phyloP scores from a whole-genome alignment of 1,140 invertebrate genomes.

The Hyposmocoma kahamanoa region DNA sequence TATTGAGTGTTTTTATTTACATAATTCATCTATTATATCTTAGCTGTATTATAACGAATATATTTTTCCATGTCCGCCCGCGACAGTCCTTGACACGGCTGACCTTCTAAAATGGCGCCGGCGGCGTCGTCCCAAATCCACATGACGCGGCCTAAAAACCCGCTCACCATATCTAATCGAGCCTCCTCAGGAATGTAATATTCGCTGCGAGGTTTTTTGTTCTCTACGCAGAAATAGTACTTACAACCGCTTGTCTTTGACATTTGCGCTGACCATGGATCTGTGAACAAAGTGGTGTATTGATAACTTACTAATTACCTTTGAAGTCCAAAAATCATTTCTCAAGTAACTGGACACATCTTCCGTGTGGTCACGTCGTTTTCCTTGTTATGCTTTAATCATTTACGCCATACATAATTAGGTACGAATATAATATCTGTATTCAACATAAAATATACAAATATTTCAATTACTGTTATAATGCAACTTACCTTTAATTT shows the following conservation, averaged over 20 bases:
- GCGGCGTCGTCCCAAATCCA: slow-evolving; percentile 51
- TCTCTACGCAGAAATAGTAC: slow-evolving; percentile 44
- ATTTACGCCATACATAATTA: too few species aligned
- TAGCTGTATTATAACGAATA: slow-evolving; percentile 15
- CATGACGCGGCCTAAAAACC: slow-evolving; percentile 32
- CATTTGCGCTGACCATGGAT: slow-evolving; percentile 56
- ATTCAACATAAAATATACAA: too few species aligned
- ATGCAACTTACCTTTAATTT: slow-evolving; percentile 56
- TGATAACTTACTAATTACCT: too few species aligned
- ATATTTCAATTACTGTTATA: too few species aligned
- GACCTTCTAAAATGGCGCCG: slow-evolving; percentile 37
- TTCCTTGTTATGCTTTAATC: too few species aligned
- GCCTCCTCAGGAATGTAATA: slow-evolving; percentile 39
- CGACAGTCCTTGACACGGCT: slow-evolving; percentile 26
- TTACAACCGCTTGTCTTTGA: slow-evolving; percentile 45
- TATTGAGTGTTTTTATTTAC: too few species aligned
- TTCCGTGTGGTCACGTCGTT: too few species aligned
- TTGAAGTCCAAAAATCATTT: too few species aligned
- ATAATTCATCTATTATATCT: too few species aligned
- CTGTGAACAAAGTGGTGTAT: slow-evolving; percentile 37
- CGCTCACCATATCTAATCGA: slow-evolving; percentile 38
- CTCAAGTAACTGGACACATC: too few species aligned
- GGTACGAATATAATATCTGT: too few species aligned
- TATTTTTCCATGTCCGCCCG: slow-evolving; percentile 40
- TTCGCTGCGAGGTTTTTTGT: slow-evolving; percentile 33